Conservation (phyloP, 2,888 invertebrate genomes). For the Balanococcus diminutus region DNA sequence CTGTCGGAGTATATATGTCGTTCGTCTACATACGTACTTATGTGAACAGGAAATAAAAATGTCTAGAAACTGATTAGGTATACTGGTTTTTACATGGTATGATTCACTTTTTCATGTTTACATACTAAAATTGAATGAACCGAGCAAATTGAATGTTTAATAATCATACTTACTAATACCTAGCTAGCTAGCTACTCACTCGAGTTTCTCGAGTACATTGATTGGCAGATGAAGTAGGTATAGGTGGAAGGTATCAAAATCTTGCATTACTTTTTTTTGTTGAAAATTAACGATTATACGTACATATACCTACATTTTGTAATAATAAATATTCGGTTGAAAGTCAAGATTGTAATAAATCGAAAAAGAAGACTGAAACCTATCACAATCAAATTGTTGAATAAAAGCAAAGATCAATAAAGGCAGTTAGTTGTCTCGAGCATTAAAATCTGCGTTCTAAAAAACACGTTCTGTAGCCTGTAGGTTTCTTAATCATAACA, state of each 20-base stretch:
- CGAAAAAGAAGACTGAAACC: too few relatives aligned
- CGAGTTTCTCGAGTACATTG: not conserved
- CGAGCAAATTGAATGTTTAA: not conserved
- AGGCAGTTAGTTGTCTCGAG: too few relatives aligned
- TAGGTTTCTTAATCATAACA: too few relatives aligned
- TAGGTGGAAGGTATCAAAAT: too few relatives aligned
- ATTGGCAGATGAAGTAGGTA: too few relatives aligned
- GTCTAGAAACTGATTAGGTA: not conserved
- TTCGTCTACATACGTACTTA: not conserved
- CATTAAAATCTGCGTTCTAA: too few relatives aligned
- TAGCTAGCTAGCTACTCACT: not conserved
- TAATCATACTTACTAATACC: not conserved
- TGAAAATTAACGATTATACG: not conserved
- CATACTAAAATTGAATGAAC: not conserved
- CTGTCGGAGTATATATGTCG: not conserved
- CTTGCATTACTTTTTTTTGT: too few relatives aligned
- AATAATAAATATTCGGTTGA: too few relatives aligned
- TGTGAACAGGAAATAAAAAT: not conserved
- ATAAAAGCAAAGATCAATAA: too few relatives aligned
- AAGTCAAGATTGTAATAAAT: too few relatives aligned
- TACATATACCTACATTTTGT: not conserved
- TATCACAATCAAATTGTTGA: too few relatives aligned
- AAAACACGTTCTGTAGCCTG: too few relatives aligned
- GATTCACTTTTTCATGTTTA: not conserved
- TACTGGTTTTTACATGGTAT: not conserved